Evolutionary conservation across 1,140 invertebrate species (phyloP).

Genomic region (Maniola jurtina): DNA sequence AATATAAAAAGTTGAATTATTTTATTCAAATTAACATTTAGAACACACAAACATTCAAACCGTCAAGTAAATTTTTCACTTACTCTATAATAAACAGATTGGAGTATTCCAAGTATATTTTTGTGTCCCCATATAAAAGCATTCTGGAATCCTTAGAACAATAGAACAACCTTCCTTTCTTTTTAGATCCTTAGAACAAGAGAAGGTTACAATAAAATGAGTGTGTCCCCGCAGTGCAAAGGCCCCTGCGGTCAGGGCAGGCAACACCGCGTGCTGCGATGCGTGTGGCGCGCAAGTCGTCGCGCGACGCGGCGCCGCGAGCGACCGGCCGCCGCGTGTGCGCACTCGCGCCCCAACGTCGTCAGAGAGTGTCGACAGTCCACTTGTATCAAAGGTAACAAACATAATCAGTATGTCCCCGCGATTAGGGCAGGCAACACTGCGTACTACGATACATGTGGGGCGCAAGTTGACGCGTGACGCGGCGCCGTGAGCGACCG

Average conservation of each 20-base stretch:
- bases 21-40: too few relatives aligned
- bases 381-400: slow-evolving; percentile 14
- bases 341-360: slow-evolving; percentile 86
- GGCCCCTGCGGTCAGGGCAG: slow-evolving; percentile 87
- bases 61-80: too few relatives aligned
- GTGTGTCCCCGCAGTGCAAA: slow-evolving; percentile 82
- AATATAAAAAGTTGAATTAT: too few relatives aligned
- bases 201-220: not conserved
- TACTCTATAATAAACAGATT: too few relatives aligned
- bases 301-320: slow-evolving; percentile 81
- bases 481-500: slow-evolving; percentile 86
- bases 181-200: too few relatives aligned
- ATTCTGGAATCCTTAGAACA: too few relatives aligned
- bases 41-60: too few relatives aligned
- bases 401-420: not conserved
- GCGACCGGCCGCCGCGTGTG: slow-evolving; percentile 90
- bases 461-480: slow-evolving; percentile 78
- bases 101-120: too few relatives aligned
- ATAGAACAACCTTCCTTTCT: too few relatives aligned
- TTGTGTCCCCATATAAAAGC: too few relatives aligned
- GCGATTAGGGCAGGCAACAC: slow-evolving; percentile 86
- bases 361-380: slow-evolving; percentile 82
- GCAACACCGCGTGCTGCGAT: slow-evolving; percentile 91
- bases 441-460: slow-evolving; percentile 93
- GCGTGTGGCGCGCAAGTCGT: slow-evolving; percentile 87